A percentile compares a stretch with the other conserved stretches of the same genome.
Evolutionary conservation across 1,140 invertebrate species (phyloP).

Genomic region (Pseudomyrmex dendroicus): DNA sequence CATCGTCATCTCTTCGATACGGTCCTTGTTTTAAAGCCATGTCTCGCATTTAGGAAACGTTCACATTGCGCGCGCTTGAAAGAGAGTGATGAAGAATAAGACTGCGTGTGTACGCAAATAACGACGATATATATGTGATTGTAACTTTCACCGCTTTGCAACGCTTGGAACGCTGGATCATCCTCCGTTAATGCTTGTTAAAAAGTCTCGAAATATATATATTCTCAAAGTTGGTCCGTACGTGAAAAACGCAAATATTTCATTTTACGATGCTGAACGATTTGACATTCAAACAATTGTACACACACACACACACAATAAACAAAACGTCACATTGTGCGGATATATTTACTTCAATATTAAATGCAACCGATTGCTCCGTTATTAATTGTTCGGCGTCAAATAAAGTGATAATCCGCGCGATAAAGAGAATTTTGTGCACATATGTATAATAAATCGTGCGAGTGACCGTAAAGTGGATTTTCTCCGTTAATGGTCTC

Average conservation of each 20-base stretch:
- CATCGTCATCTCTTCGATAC: slow-evolving; percentile 38
- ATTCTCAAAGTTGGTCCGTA: background rate
- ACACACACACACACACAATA: background rate
- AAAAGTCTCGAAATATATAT: slow-evolving; percentile 29
- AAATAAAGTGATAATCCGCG: slow-evolving; percentile 2
- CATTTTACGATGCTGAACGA: background rate
- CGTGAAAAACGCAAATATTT: background rate
- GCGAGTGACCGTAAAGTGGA: slow-evolving; percentile 36
- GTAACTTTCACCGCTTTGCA: slow-evolving; percentile 81
- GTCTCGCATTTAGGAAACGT: slow-evolving; percentile 67
- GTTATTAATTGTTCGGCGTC: slow-evolving; percentile 6
- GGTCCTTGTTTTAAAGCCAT: slow-evolving; percentile 56
- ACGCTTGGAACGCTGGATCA: slow-evolving; percentile 48
- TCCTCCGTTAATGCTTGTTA: slow-evolving; percentile 43
- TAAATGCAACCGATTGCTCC: background rate
- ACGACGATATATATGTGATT: slow-evolving; percentile 8
- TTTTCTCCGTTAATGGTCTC: slow-evolving; percentile 43
- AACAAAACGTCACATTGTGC: background rate
- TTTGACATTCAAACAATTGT: background rate
- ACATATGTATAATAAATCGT: slow-evolving; percentile 2
- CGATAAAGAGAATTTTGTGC: slow-evolving; percentile 30
- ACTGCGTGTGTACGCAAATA: slow-evolving; percentile 74
- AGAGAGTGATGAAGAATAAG: slow-evolving; percentile 73
- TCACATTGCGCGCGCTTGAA: slow-evolving; percentile 57
- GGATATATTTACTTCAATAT: slow-evolving; percentile 4